Conservation (phyloP, 2,888 invertebrate genomes). For the Thyatira batis region DNA sequence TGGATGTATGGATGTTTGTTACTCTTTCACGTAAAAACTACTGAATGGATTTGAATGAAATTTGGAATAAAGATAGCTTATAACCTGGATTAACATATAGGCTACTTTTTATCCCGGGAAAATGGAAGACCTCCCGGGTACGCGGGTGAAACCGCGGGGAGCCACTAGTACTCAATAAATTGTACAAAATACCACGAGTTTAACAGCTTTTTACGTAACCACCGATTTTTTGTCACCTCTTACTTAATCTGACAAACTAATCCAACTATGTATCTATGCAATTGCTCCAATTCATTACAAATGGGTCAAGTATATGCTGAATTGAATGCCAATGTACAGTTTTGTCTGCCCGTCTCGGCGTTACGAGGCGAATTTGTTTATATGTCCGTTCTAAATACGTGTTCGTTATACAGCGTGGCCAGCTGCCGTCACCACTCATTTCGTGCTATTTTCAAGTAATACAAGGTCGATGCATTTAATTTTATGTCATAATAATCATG, state of each 20-base stretch:
- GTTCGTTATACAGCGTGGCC: constrained; percentile 8
- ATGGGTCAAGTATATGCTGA: neutral
- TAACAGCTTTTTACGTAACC: neutral
- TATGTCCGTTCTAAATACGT: neutral
- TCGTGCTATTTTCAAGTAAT: constrained; percentile 34
- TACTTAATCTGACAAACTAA: neutral
- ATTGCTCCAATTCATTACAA: neutral
- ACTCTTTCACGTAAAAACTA: too few relatives aligned
- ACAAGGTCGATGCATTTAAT: constrained; percentile 38
- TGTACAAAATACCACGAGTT: neutral
- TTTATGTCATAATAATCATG: constrained; percentile 16
- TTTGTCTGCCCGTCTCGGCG: neutral
- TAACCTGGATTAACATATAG: too few relatives aligned
- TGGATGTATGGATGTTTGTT: too few relatives aligned
- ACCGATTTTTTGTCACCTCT: too few relatives aligned
- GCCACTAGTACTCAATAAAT: too few relatives aligned
- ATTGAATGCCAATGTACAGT: neutral
- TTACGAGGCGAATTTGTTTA: neutral
- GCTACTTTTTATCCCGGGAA: too few relatives aligned
- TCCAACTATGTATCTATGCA: neutral
- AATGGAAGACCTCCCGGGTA: too few relatives aligned
- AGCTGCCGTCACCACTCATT: constrained; percentile 37
- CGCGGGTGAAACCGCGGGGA: too few relatives aligned
- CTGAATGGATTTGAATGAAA: too few relatives aligned
- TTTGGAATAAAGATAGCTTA: too few relatives aligned